Base-by-base conservation (phyloP, 2,797 vertebrate genomes). In the Microcaecilia unicolor region DNA sequence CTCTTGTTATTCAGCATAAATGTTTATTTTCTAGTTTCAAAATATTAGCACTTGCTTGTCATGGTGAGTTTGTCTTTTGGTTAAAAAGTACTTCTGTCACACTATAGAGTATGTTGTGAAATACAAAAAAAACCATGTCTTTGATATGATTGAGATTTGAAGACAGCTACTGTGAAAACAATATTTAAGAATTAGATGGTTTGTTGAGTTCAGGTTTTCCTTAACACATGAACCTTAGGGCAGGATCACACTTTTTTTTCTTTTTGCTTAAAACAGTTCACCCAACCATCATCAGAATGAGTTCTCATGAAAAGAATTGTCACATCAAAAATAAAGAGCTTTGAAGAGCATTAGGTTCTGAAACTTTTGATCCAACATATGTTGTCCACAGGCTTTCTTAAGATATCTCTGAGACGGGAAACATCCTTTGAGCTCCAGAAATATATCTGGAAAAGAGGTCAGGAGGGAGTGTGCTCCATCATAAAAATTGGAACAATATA, bases 361-460 rank as follows among this genome's bases (percentile, higher is more conserved):
- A 56, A 64, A 58, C 13, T 31, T 61, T 57, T 60, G 36, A 55
- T 61, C 29, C 51, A 48, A 32, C 22, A 40, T 7, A 27, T 47
- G 39, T 55, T 54, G 44, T 54, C 52, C 39, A 45, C 15, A 34
- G 34, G 10, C 12, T 16, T 51, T 41, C 42, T 46, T 40, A 44
- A 54, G 25, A 54, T 36, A 44, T 40, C 48, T 61, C 44, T 46
- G 25, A 54, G 57, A 50, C 28, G 9, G 15, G n/a, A 48, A 46
- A 46, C 48, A 48, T 31, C 25, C 25, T 60, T 48, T 41, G 30
- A 32, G 25, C 45, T 44, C 46, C 42, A 62, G 51, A 62, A 27
- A 52, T 12, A 48, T 60, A 58, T 46, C 38, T 58, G 38, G 60
- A 44, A 56, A 63, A 54, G 28, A 56, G 47, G 48, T 58, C 53